phyloP scores from a whole-genome alignment of 2,797 vertebrate species.

The Dendrocincla fuliginosa region DNA sequence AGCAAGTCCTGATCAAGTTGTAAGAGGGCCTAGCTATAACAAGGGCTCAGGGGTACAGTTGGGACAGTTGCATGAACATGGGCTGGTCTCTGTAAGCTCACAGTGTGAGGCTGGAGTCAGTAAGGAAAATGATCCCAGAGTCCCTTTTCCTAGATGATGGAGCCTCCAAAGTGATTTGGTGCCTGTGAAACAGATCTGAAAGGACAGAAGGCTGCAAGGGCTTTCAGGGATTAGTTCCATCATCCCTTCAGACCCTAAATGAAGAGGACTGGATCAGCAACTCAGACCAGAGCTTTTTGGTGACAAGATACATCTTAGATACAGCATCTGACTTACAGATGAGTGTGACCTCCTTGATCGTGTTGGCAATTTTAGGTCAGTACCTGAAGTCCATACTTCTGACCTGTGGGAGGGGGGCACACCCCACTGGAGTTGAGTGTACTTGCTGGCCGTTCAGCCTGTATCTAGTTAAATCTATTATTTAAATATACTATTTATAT shows the following conservation, averaged over 20 bases:
- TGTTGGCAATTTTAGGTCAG: not conserved
- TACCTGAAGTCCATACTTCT: not conserved
- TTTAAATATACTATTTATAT: not conserved
- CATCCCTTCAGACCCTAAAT: not conserved
- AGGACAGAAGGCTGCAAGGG: not conserved
- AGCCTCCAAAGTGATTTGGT: not conserved
- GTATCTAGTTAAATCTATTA: not conserved
- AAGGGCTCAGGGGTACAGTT: not conserved
- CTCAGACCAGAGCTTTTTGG: not conserved
- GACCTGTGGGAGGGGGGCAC: rapidly evolving
- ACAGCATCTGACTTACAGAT: not conserved
- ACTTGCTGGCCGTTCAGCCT: not conserved
- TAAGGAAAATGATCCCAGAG: not conserved
- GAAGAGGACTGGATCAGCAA: not conserved
- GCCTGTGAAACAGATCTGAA: not conserved
- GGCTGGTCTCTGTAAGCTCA: not conserved
- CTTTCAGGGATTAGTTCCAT: not conserved
- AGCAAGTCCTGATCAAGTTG: not conserved
- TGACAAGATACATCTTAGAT: not conserved
- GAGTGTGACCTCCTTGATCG: not conserved
- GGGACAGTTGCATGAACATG: not conserved
- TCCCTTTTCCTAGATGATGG: not conserved
- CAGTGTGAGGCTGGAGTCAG: not conserved
- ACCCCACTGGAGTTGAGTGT: too few species aligned
- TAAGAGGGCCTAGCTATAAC: not conserved